Conservation (phyloP, 2,797 vertebrate species). For the Stomatorhinus walkeri region DNA sequence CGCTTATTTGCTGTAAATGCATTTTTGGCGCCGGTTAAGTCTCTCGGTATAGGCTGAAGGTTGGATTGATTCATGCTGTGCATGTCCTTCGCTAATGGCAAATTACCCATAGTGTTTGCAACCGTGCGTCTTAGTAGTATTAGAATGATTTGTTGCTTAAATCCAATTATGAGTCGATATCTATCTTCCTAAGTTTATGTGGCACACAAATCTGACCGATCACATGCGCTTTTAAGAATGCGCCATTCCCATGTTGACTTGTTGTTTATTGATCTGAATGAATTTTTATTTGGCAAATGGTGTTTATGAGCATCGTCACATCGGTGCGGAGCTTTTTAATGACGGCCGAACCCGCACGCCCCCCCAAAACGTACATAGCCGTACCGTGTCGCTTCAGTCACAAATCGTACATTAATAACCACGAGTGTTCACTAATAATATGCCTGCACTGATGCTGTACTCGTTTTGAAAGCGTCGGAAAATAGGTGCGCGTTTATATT, state of each 20-base stretch:
- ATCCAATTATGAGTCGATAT: neutral
- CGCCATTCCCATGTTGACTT: neutral
- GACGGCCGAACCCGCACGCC: neutral
- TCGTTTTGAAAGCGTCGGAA: neutral
- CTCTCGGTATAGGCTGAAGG: neutral
- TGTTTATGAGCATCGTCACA: slow-evolving; percentile 3
- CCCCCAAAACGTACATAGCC: neutral
- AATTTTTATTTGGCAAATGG: neutral
- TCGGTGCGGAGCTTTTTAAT: neutral
- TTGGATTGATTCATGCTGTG: neutral
- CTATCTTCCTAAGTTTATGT: neutral
- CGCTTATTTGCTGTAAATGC: neutral
- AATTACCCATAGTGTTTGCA: neutral
- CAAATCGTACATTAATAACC: neutral
- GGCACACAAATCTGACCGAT: neutral
- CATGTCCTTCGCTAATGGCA: neutral
- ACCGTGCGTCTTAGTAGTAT: neutral
- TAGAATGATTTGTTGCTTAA: neutral
- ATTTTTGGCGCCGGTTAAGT: neutral
- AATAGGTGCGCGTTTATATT: neutral
- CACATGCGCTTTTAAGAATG: neutral
- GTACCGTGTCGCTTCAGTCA: neutral
- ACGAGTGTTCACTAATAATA: neutral
- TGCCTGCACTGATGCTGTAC: neutral
- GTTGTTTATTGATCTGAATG: neutral